These are phyloP conservation scores for Metridium senile DNA, from an alignment of 92 coral and sea anemone genomes.

Conservation along the genomic window DNA sequence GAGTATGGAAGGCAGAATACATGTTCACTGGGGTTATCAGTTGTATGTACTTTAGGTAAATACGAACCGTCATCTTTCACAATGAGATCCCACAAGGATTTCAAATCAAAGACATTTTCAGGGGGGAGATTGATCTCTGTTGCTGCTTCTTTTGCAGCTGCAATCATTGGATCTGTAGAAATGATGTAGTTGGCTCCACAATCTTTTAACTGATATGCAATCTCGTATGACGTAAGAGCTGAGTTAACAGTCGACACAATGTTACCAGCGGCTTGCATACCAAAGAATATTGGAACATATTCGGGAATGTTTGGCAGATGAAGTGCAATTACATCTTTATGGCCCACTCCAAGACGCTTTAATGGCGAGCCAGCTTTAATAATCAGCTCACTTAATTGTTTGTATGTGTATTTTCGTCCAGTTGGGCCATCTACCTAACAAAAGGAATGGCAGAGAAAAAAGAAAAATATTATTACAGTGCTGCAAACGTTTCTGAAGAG, in stretches of 20 bases:
- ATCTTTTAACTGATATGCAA: constrained; percentile 65
- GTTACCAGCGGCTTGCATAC: constrained; percentile 66
- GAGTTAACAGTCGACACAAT: constrained; percentile 61
- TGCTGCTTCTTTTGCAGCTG: constrained; percentile 71
- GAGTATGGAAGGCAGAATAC: constrained; percentile 70
- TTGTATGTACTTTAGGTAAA: constrained; percentile 49
- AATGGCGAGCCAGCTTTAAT: constrained; percentile 65
- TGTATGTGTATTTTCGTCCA: constrained; percentile 55
- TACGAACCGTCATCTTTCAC: constrained; percentile 68
- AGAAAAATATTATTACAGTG: too few species aligned
- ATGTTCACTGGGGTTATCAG: constrained; percentile 59
- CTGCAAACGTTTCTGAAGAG: neutral
- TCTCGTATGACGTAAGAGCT: constrained; percentile 52
- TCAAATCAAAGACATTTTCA: constrained; percentile 72
- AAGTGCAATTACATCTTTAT: constrained; percentile 66
- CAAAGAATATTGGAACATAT: constrained; percentile 54
- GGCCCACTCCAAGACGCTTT: constrained; percentile 55
- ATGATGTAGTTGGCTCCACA: constrained; percentile 66
- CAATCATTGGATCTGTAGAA: constrained; percentile 51
- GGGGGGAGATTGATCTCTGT: constrained; percentile 49
- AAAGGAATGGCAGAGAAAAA: neutral
- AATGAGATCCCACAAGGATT: constrained; percentile 45
- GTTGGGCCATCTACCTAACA: constrained; percentile 49
- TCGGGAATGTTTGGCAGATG: constrained; percentile 66
- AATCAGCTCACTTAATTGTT: constrained; percentile 33